Evolutionary conservation across 2,797 vertebrate species (phyloP), one percentile per base, ranked within the genome.

Genomic region (Lagodon rhomboides): DNA sequence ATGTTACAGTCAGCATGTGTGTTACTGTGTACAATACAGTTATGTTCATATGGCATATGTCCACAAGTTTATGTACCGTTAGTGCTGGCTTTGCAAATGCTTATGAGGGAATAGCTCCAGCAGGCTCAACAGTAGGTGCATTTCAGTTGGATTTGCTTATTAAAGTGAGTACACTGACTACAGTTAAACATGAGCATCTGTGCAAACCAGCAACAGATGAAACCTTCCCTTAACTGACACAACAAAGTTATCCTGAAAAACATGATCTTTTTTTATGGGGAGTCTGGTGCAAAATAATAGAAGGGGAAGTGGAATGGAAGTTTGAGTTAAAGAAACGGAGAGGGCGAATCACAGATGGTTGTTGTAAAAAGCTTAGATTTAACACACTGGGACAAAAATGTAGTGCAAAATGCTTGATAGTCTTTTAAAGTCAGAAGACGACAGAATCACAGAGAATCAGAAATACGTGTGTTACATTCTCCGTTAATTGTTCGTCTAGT

Each of bases 81-180:
- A 68, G 2, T 59, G 60, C 17, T 74, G 60, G 38, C 61, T 75
- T 71, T 54, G 56, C 41, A 74, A 70, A 62, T 77, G 46, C 73
- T 58, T 75, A 27, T 17, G 20, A 6, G 27, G 38, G 49, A 44
- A 23, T 64, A 51, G 43, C 47, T 46, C 11, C 12, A n/a, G 58
- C 50, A 50, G 59, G 15, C 25, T 69, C 22, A 47, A 50, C 30
- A 55, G 9, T 12, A 47, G 47, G 12, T 67, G 15, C 5, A 18
- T 18, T 66, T 49, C 6, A 43, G 17, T 44, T 43, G 9, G 27
- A 61, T 73, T 55, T 64, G 25, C 63, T 62, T n/a, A 1, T 63
- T 43, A 71, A 75, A 59, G 38, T 38, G 38, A 38, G 9, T 38
- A 3, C 38, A 67, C 5, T 4, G 16, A 51, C 0, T 13, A 12